phyloP scores from a whole-genome alignment of 2,888 invertebrate species.

The Yponomeuta plumbellus region DNA sequence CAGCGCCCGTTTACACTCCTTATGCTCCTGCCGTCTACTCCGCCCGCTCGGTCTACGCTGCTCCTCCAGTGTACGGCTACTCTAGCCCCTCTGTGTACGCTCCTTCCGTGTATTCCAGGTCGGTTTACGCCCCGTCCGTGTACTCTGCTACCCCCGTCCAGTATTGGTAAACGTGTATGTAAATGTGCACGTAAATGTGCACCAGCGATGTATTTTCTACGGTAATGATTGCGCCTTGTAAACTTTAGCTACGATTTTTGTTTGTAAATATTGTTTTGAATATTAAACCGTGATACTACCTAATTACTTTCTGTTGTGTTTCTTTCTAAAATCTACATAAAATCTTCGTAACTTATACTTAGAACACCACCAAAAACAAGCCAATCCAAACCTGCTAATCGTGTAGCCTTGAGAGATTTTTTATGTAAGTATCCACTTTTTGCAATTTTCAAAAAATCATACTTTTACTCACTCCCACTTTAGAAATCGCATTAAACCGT shows the following conservation, averaged over 20 bases:
- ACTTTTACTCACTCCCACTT: too few species aligned
- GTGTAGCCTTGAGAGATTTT: too few species aligned
- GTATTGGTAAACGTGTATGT: background rate
- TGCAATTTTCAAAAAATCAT: too few species aligned
- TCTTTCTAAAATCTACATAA: too few species aligned
- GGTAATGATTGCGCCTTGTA: background rate
- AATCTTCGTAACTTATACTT: too few species aligned
- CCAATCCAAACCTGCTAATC: too few species aligned
- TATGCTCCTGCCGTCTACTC: background rate
- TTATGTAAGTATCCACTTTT: too few species aligned
- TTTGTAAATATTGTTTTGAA: conserved; percentile 1
- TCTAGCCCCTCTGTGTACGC: background rate
- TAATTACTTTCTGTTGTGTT: background rate
- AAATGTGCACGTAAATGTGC: background rate
- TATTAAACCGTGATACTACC: conserved; percentile 1
- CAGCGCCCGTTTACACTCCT: conserved; percentile 8
- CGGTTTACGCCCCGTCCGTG: background rate
- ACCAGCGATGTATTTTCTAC: background rate
- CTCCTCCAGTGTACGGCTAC: background rate
- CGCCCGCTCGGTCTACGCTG: background rate
- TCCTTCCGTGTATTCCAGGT: background rate
- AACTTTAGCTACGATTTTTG: background rate
- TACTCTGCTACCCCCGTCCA: background rate
- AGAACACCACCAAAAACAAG: too few species aligned
- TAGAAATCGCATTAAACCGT: too few species aligned